Base-by-base conservation (phyloP, 2,888 invertebrate species). In the Nomada ruficornis region DNA sequence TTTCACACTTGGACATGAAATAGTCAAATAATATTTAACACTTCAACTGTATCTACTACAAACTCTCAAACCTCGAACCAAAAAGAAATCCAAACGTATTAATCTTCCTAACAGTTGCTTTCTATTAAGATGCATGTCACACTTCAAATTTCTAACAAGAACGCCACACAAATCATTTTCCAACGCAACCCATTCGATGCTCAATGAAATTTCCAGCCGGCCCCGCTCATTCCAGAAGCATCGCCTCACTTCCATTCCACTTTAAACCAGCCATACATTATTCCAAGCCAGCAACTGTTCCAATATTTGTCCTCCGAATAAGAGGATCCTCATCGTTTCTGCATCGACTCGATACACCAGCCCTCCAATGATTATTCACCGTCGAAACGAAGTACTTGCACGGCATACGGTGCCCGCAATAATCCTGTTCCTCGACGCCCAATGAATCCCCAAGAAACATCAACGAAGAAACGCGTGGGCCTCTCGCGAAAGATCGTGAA, bases 301-400 rank as follows among this genome's bases (percentile, higher is more conserved):
- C 47, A 23, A 62, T 50, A 62, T 62, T 62, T 62, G 15, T 29
- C 52, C 50, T 55, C 11, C 47, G 64, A 57, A 52, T 65, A 47
- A 57, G 54, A 55, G 55, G 20, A 54, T n/a, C 18, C 52, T 18
- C 29, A 29, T 62, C 52, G 47, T 13, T 62, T 62, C 29, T 20
- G 23, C 63, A 11, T 10, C 54, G 57, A 36, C 20, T 50, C 29
- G 57, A n/a, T 26, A 52, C 64, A 20, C 44, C n/a, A 10, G 18
- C 55, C 44, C 1, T 44, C 20, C 70, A 47, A 77, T 50, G 71
- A 77, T 77, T 71, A 71, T 77, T 71, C 77, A 57, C n/a, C 55
- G 63, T 36, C 36, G 77, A 50, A 29, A 59, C n/a, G 71, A 71
- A 59, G 55, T 36, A 36, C n/a, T 36, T 4, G 26, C 20, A 15